A percentile compares a stretch with the other conserved stretches of the same genome.
These are phyloP conservation scores for Corythornis cristatus DNA, from an alignment of 2,113 vertebrate species.

Conservation along the genomic window DNA sequence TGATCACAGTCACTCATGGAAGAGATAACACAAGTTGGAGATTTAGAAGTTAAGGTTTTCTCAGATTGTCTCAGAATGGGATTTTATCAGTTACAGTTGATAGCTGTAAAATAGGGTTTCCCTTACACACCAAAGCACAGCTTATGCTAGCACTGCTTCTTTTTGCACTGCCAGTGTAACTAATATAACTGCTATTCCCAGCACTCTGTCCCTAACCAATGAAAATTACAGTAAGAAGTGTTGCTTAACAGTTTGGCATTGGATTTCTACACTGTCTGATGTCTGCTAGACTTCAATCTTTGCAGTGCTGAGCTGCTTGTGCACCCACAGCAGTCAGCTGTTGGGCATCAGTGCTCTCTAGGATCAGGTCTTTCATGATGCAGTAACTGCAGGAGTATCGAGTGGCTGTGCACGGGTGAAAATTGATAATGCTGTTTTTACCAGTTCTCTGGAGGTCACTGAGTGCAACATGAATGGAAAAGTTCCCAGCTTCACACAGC, in stretches of 20 bases:
- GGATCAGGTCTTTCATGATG: not conserved
- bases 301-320: not conserved
- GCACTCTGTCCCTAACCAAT: not conserved
- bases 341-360: not conserved
- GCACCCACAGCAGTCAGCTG: not conserved
- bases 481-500: slow-evolving; percentile 89
- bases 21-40: not conserved
- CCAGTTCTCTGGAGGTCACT: slow-evolving; percentile 80
- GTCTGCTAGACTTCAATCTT: not conserved
- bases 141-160: not conserved
- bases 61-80: not conserved
- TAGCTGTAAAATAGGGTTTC: not conserved
- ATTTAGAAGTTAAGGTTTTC: not conserved
- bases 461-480: slow-evolving; percentile 86
- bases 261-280: not conserved
- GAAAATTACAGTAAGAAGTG: not conserved
- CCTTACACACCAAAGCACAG: not conserved
- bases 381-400: not conserved
- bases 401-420: not conserved
- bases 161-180: not conserved
- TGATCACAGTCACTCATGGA: not conserved
- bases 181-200: not conserved
- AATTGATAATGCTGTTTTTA: slow-evolving; percentile 62
- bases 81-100: not conserved
- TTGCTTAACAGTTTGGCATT: not conserved